Conservation (phyloP, 2,113 vertebrate species). For the Oncorhynchus kisutch region DNA sequence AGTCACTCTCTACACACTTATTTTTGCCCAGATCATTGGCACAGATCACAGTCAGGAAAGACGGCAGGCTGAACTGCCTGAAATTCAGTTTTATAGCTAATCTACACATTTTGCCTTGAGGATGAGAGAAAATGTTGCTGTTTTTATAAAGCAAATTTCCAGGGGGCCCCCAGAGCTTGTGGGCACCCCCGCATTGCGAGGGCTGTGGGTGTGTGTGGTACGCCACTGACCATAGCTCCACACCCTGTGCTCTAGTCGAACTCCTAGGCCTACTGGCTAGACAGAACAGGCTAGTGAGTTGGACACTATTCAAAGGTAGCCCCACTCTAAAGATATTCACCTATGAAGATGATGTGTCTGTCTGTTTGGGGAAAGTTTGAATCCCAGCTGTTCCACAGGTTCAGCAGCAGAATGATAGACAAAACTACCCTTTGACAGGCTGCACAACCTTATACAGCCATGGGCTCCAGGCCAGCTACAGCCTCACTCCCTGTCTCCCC, state of each 20-base stretch:
- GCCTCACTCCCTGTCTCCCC: background rate
- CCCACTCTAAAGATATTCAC: conserved; percentile 4
- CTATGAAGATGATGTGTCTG: conserved; percentile 25
- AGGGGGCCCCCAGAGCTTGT: no score
- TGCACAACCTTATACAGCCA: background rate
- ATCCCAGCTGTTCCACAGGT: conserved; percentile 35
- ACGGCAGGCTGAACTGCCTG: no score
- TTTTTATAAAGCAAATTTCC: no score
- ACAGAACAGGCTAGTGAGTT: conserved; percentile 19
- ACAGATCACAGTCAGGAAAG: no score
- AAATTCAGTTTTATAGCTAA: no score
- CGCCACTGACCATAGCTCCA: no score
- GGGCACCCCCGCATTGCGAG: no score
- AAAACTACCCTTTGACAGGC: background rate
- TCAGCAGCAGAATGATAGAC: background rate
- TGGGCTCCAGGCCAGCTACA: background rate
- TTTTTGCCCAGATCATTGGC: background rate
- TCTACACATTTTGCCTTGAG: no score
- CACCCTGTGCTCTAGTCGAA: no score
- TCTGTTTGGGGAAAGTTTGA: conserved; percentile 1
- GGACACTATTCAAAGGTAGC: conserved; percentile 47
- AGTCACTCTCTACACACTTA: background rate
- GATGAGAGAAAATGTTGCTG: no score
- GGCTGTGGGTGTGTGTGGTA: no score
- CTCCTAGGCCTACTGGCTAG: background rate